These are phyloP conservation scores for Stictonetta naevosa DNA, from an alignment of 2,113 vertebrate genomes.

Conservation along the genomic window DNA sequence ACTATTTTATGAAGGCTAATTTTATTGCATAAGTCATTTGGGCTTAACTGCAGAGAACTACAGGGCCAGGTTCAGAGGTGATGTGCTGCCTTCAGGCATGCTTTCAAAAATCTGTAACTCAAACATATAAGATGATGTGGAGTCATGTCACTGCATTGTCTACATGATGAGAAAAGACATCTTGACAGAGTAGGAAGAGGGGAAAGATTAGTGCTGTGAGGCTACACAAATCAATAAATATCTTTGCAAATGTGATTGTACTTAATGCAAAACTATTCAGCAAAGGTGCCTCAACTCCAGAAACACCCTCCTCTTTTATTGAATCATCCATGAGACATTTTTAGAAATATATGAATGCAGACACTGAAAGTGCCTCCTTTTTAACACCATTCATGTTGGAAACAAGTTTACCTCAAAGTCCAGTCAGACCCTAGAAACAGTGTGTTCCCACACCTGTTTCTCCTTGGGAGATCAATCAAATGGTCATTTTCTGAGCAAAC, in stretches of 20 bases:
- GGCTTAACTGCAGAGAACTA: not conserved
- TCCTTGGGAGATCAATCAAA: not conserved
- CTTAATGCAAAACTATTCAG: not conserved
- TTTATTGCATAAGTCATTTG: not conserved
- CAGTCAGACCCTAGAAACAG: not conserved
- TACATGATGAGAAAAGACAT: not conserved
- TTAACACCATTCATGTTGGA: not conserved
- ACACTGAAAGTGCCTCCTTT: not conserved
- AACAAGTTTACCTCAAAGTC: not conserved
- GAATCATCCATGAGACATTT: not conserved
- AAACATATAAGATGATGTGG: accelerated
- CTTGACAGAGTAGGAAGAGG: not conserved
- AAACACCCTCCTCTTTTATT: not conserved
- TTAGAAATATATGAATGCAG: not conserved
- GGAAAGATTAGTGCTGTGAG: not conserved
- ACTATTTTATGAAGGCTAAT: not conserved
- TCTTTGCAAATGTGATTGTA: not conserved
- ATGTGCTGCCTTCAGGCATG: not conserved
- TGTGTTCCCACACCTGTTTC: not conserved
- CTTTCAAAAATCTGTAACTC: not conserved
- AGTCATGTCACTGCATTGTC: not conserved
- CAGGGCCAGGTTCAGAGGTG: not conserved
- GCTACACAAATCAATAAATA: not conserved
- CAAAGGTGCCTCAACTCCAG: not conserved
- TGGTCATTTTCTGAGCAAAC: not conserved